These are phyloP conservation scores for Aphelenchoides bicaudatus DNA, from an alignment of 2,888 invertebrate genomes.

Conservation along the genomic window DNA sequence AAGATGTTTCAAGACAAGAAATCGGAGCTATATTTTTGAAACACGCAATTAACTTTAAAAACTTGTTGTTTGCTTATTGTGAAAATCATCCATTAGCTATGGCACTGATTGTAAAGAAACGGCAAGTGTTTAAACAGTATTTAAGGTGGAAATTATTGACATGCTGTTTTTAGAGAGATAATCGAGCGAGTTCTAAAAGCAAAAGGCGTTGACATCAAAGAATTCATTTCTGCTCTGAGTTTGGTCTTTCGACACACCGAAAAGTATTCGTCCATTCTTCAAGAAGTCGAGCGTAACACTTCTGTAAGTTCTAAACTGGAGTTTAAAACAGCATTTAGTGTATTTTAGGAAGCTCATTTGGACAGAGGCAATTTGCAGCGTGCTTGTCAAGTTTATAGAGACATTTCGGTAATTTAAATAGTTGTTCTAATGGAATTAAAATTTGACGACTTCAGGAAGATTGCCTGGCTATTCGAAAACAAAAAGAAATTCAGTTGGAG, in stretches of 20 bases:
- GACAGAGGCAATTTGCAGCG: constrained; percentile 95
- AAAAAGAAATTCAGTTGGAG: constrained; percentile 91
- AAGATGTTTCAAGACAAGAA: constrained; percentile 69
- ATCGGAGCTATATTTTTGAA: constrained; percentile 86
- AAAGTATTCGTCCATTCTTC: constrained; percentile 79
- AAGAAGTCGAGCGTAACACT: constrained; percentile 89
- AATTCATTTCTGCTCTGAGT: constrained; percentile 84
- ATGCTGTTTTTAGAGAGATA: constrained; percentile 25
- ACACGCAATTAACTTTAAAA: constrained; percentile 68
- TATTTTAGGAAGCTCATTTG: constrained; percentile 75
- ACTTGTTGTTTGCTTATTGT: constrained; percentile 82
- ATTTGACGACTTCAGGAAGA: constrained; percentile 69
- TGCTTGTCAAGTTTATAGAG: constrained; percentile 87
- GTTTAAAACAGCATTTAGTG: background rate
- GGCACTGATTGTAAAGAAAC: constrained; percentile 83
- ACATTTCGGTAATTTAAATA: constrained; percentile 76
- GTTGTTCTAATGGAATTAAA: background rate
- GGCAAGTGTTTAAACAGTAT: constrained; percentile 67
- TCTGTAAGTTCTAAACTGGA: constrained; percentile 65
- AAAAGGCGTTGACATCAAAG: constrained; percentile 80
- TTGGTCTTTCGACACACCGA: constrained; percentile 90
- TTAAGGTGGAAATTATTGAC: constrained; percentile 10
- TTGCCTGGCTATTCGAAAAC: constrained; percentile 80
- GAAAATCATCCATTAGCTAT: constrained; percentile 89
- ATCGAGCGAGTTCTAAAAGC: constrained; percentile 73